Percentiles rank a stretch among this genome's conserved stretches.
Evolutionary conservation across 2,797 vertebrate species (phyloP).

Genomic region (Macropodus opercularis): DNA sequence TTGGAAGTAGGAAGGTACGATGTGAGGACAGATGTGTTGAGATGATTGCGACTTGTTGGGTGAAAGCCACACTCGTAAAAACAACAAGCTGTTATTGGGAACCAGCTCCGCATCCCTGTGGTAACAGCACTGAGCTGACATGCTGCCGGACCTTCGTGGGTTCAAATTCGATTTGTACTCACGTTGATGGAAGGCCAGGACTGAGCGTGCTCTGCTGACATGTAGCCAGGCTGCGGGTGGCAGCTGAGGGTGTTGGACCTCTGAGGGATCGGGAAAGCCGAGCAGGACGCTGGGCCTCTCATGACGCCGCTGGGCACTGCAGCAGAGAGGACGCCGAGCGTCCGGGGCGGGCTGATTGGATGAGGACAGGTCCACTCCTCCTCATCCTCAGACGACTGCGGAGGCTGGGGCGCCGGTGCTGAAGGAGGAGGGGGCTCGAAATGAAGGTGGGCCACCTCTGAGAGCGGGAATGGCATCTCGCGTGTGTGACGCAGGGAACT

Average conservation of each 20-base stretch:
- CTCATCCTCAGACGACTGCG: slow-evolving; percentile 92
- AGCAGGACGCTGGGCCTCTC: slow-evolving; percentile 93
- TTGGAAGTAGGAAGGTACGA: slow-evolving; percentile 1
- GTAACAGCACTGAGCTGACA: not conserved
- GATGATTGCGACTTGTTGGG: slow-evolving; percentile 23
- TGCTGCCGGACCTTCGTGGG: too few relatives aligned
- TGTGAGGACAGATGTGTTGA: not conserved
- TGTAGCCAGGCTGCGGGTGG: slow-evolving; percentile 85
- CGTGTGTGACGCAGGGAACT: slow-evolving; percentile 78
- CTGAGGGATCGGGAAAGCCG: slow-evolving; percentile 89
- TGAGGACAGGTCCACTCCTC: slow-evolving; percentile 94
- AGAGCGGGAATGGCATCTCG: slow-evolving; percentile 84
- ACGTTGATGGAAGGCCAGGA: slow-evolving; percentile 99
- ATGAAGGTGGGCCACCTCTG: slow-evolving; percentile 88
- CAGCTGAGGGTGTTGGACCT: slow-evolving; percentile 83
- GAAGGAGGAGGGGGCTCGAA: slow-evolving; percentile 87
- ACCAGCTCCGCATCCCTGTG: not conserved
- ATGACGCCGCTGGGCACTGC: slow-evolving; percentile 80
- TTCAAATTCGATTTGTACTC: slow-evolving; percentile 65
- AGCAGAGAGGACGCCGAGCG: slow-evolving; percentile 77
- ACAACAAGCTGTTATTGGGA: not conserved
- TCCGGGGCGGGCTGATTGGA: slow-evolving; percentile 86
- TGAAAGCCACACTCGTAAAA: not conserved
- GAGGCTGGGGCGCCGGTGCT: slow-evolving; percentile 75
- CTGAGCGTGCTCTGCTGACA: slow-evolving; percentile 93